phyloP scores from a whole-genome alignment of 1,140 invertebrate genomes.

The Neuroterus valhalla region DNA sequence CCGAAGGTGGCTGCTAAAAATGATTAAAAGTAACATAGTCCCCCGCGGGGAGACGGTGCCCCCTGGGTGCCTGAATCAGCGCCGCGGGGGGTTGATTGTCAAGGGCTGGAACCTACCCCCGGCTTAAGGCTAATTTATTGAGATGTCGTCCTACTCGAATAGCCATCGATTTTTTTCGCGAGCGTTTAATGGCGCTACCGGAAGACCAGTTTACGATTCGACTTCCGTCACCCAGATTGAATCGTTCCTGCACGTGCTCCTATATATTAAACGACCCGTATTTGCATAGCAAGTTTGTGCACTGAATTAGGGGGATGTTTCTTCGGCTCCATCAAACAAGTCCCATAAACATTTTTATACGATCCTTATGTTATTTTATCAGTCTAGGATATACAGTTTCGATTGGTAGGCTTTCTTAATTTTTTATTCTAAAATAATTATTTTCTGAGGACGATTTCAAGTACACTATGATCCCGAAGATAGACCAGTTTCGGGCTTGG shows the following conservation, averaged over 20 bases:
- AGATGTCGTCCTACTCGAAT: slow-evolving; percentile 62
- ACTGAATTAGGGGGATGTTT: slow-evolving; percentile 29
- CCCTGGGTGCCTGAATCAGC: slow-evolving; percentile 59
- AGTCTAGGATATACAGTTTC: too few relatives aligned
- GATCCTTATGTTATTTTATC: neutral
- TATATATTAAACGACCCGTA: slow-evolving; percentile 28
- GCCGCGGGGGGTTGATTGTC: slow-evolving; percentile 72
- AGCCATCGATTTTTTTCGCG: slow-evolving; percentile 38
- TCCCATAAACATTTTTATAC: neutral
- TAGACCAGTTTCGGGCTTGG: too few relatives aligned
- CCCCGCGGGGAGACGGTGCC: slow-evolving; percentile 52
- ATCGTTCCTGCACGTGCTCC: slow-evolving; percentile 26
- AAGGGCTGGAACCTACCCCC: slow-evolving; percentile 54
- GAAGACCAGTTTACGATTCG: slow-evolving; percentile 29
- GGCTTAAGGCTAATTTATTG: slow-evolving; percentile 71
- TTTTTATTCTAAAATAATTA: too few relatives aligned
- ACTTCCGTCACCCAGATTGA: slow-evolving; percentile 26
- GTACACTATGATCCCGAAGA: too few relatives aligned
- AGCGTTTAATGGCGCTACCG: slow-evolving; percentile 29
- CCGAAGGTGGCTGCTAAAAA: slow-evolving; percentile 55
- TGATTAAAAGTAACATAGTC: slow-evolving; percentile 70
- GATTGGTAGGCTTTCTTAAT: too few relatives aligned
- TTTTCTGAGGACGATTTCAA: too few relatives aligned
- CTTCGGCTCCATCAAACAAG: neutral
- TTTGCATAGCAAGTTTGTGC: slow-evolving; percentile 8